Percentiles rank a stretch among this genome's conserved stretches.
These are phyloP conservation scores for Spea bombifrons DNA, from an alignment of 2,113 vertebrate genomes.

Conservation along the genomic window DNA sequence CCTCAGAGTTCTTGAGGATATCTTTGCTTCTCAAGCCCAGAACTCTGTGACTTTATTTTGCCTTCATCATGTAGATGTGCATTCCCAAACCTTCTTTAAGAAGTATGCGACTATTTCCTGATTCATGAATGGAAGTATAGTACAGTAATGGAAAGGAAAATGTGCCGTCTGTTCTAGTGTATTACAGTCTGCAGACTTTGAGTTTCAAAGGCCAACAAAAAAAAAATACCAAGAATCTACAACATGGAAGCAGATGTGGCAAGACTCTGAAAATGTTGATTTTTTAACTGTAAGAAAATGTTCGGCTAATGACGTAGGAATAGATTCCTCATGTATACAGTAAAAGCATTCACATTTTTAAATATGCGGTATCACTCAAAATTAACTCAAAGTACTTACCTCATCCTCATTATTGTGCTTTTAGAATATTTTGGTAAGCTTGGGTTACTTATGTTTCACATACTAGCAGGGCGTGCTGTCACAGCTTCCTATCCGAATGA, in stretches of 20 bases:
- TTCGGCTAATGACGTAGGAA: slow-evolving; percentile 55
- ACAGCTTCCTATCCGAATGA: slow-evolving; percentile 81
- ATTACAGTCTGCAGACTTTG: not conserved
- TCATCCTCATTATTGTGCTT: slow-evolving; percentile 72
- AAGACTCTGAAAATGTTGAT: slow-evolving; percentile 48
- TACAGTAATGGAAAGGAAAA: no score
- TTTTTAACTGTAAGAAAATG: slow-evolving; percentile 56
- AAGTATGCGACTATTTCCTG: no score
- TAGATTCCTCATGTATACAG: slow-evolving; percentile 51
- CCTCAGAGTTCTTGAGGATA: no score
- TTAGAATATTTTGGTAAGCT: slow-evolving; percentile 74
- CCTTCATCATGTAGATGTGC: no score
- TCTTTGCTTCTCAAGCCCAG: no score
- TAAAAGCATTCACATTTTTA: slow-evolving; percentile 56
- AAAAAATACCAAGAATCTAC: not conserved
- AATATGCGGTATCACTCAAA: slow-evolving; percentile 66
- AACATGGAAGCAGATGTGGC: slow-evolving; percentile 17
- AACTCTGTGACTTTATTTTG: no score
- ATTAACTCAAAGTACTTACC: slow-evolving; percentile 74
- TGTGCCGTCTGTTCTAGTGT: not conserved
- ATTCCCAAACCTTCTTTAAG: no score
- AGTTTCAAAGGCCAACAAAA: not conserved
- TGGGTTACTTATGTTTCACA: slow-evolving; percentile 77
- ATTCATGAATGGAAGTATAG: no score
- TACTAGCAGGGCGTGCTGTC: slow-evolving; percentile 66